A percentile compares a stretch with the other conserved stretches of the same genome.
These are phyloP conservation scores for Athene noctua DNA, from an alignment of 2,113 vertebrate species.

Conservation along the genomic window DNA sequence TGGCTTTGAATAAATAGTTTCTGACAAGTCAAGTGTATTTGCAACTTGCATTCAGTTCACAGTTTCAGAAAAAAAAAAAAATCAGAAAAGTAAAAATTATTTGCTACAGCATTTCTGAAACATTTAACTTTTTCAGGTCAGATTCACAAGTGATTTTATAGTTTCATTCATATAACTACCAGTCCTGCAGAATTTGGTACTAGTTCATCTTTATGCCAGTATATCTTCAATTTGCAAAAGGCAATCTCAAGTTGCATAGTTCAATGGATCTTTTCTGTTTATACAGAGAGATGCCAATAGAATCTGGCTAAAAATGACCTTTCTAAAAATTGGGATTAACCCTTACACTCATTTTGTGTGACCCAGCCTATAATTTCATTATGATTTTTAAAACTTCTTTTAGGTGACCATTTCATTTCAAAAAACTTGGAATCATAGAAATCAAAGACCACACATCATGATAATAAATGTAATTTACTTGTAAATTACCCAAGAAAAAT, in stretches of 20 bases:
- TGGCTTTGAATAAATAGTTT: not conserved
- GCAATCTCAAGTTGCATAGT: not conserved
- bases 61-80: not conserved
- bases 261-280: not conserved
- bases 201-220: not conserved
- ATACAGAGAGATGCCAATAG: not conserved
- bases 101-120: not conserved
- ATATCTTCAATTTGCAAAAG: not conserved
- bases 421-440: not conserved
- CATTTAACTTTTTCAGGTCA: not conserved
- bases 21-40: not conserved
- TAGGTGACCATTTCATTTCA: not conserved
- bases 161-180: not conserved
- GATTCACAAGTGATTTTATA: not conserved
- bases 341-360: not conserved
- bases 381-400: not conserved
- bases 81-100: not conserved
- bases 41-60: not conserved
- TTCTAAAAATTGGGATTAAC: not conserved
- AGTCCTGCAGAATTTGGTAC: not conserved
- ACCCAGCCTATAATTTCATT: not conserved
- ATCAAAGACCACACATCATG: not conserved
- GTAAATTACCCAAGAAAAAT: slow-evolving; percentile 19
- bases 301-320: not conserved
- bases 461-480: slow-evolving; percentile 13